Percentiles rank a stretch among this genome's conserved stretches.
phyloP scores from a whole-genome alignment of 2,797 vertebrate genomes.

The Microctenopoma lineatum region DNA sequence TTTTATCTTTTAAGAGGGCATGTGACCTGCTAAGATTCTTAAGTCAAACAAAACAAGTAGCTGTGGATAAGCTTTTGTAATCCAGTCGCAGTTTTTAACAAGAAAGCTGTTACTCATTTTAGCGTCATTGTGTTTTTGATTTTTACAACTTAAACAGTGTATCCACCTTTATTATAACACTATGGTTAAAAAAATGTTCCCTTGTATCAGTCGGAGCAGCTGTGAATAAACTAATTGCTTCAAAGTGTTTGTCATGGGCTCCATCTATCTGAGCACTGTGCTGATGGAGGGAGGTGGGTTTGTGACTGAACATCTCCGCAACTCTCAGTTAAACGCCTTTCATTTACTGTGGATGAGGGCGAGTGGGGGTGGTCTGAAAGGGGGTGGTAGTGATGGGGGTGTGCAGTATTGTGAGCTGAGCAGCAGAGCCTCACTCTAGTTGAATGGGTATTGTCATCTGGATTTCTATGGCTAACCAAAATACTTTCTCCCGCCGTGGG shows the following conservation, averaged over 20 bases:
- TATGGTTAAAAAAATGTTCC: neutral
- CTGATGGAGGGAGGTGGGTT: slow-evolving; percentile 33
- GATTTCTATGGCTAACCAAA: slow-evolving; percentile 83
- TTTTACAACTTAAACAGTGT: slow-evolving; percentile 12
- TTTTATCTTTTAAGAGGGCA: slow-evolving; percentile 70
- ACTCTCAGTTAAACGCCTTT: slow-evolving; percentile 69
- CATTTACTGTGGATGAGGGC: slow-evolving; percentile 55
- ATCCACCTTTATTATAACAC: neutral
- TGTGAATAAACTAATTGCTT: slow-evolving; percentile 33
- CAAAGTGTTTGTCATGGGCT: slow-evolving; percentile 18
- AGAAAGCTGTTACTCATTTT: slow-evolving; percentile 31
- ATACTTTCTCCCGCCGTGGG: slow-evolving; percentile 79
- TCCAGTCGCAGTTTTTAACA: slow-evolving; percentile 66
- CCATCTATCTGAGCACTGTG: slow-evolving; percentile 14
- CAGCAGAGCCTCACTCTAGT: slow-evolving; percentile 77
- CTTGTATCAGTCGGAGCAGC: slow-evolving; percentile 5
- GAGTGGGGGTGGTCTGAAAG: slow-evolving; percentile 43
- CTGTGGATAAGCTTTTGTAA: slow-evolving; percentile 77
- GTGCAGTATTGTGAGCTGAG: slow-evolving; percentile 76
- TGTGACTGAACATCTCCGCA: slow-evolving; percentile 54
- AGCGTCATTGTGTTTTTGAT: slow-evolving; percentile 4
- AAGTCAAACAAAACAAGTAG: slow-evolving; percentile 74
- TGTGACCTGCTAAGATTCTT: slow-evolving; percentile 84
- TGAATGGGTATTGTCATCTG: slow-evolving; percentile 85
- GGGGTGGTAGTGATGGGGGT: slow-evolving; percentile 33